Evolutionary conservation across 2,113 vertebrate species (phyloP).

Genomic region (Platichthys stellatus): DNA sequence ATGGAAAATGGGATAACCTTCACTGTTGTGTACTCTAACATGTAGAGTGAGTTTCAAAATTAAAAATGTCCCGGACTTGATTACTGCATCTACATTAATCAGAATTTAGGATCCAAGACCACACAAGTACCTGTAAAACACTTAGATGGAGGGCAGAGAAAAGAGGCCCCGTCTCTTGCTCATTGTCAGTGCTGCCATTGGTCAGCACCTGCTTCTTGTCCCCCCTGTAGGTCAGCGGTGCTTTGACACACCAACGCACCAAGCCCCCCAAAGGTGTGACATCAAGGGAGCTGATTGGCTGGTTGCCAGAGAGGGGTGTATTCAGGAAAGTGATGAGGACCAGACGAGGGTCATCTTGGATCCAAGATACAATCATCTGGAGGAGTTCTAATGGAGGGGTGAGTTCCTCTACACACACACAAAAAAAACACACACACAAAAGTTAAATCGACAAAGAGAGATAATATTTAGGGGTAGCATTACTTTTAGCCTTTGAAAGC

Average conservation of each 20-base stretch:
- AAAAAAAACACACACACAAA: not conserved
- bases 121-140: conserved; percentile 89
- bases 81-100: not conserved
- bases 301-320: conserved; percentile 89
- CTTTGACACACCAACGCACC: conserved; percentile 94
- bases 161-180: conserved; percentile 79
- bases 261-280: conserved; percentile 91
- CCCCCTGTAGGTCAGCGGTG: conserved; percentile 88
- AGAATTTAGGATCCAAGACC: not conserved
- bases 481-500: not conserved
- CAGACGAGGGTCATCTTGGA: conserved; percentile 92
- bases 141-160: conserved; percentile 96
- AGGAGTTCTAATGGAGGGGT: conserved; percentile 92
- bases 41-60: not conserved
- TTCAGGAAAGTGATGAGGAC: conserved; percentile 95
- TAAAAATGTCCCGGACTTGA: too few species aligned
- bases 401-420: conserved; percentile 86
- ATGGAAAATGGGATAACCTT: not conserved
- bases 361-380: conserved; percentile 93
- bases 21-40: not conserved
- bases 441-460: too few species aligned
- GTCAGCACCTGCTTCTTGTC: conserved; percentile 81
- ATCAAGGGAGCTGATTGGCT: conserved; percentile 91
- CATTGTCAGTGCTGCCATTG: conserved; percentile 70
- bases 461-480: not conserved